These are phyloP conservation scores for Eulemur rufifrons DNA, from an alignment of 2,113 vertebrate genomes.

Conservation along the genomic window DNA sequence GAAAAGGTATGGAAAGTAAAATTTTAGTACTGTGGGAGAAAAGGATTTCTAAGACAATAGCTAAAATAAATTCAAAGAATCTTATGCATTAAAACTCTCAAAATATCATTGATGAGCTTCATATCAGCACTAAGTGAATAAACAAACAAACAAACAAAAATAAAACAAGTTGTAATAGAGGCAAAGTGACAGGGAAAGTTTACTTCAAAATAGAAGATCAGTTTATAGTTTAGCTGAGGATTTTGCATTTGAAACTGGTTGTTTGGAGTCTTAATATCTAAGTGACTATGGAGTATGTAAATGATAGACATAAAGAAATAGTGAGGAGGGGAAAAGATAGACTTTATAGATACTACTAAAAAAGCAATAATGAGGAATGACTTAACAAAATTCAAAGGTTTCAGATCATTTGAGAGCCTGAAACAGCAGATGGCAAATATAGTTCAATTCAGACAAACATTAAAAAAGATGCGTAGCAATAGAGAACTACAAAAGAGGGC, in stretches of 20 bases:
- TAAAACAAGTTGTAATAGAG: background rate
- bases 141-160: background rate
- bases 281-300: slow-evolving; percentile 41
- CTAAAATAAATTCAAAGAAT: slow-evolving; percentile 34
- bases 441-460: slow-evolving; percentile 72
- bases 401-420: slow-evolving; percentile 66
- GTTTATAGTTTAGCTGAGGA: slow-evolving; percentile 7
- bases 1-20: background rate
- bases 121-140: slow-evolving; percentile 17
- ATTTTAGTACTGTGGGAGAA: background rate
- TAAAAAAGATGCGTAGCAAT: slow-evolving; percentile 48
- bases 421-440: slow-evolving; percentile 76
- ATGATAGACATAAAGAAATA: slow-evolving; percentile 64
- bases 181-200: background rate
- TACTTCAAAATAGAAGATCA: slow-evolving; percentile 41
- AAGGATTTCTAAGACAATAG: background rate
- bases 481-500: slow-evolving; percentile 57
- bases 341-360: slow-evolving; percentile 72
- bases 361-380: slow-evolving; percentile 73
- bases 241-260: slow-evolving; percentile 31
- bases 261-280: slow-evolving; percentile 31
- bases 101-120: background rate
- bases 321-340: slow-evolving; percentile 16
- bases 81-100: background rate
- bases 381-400: slow-evolving; percentile 75